These are phyloP conservation scores for Telmatherina bonti DNA, from an alignment of 2,797 vertebrate genomes.

Conservation along the genomic window DNA sequence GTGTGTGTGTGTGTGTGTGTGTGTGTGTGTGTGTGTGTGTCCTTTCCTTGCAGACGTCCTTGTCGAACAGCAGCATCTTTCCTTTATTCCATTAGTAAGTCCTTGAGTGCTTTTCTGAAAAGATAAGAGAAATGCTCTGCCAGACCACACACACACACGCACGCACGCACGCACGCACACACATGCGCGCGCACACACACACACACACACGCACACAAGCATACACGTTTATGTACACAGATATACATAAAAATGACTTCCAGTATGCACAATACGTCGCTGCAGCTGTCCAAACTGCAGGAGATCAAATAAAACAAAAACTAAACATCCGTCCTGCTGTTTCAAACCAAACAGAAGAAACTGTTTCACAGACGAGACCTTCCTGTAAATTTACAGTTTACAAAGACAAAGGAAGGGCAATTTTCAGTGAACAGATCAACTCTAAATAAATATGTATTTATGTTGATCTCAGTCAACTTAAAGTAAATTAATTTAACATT, in stretches of 20 bases:
- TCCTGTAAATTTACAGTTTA: too few species aligned
- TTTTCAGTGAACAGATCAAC: too few species aligned
- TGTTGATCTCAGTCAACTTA: too few species aligned
- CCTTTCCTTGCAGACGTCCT: constrained; percentile 34
- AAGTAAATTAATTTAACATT: too few species aligned
- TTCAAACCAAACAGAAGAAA: too few species aligned
- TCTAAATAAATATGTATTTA: too few species aligned
- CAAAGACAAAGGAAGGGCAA: too few species aligned
- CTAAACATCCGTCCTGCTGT: background rate
- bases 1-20: background rate
- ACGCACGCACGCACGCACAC: constrained; percentile 27
- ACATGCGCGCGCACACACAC: too few species aligned
- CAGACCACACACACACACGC: constrained; percentile 17
- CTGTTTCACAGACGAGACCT: too few species aligned
- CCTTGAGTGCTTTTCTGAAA: constrained; percentile 58
- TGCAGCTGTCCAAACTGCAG: background rate
- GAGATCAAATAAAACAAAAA: background rate
- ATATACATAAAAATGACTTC: too few species aligned
- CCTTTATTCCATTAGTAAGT: constrained; percentile 57
- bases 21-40: constrained; percentile 5
- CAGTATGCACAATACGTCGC: background rate
- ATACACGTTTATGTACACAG: too few species aligned
- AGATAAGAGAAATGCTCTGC: constrained; percentile 53
- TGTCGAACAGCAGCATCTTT: constrained; percentile 41
- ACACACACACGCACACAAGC: constrained; percentile 8